Evolutionary conservation across 2,888 invertebrate genomes (phyloP).

Genomic region (Cynaeus angustus): DNA sequence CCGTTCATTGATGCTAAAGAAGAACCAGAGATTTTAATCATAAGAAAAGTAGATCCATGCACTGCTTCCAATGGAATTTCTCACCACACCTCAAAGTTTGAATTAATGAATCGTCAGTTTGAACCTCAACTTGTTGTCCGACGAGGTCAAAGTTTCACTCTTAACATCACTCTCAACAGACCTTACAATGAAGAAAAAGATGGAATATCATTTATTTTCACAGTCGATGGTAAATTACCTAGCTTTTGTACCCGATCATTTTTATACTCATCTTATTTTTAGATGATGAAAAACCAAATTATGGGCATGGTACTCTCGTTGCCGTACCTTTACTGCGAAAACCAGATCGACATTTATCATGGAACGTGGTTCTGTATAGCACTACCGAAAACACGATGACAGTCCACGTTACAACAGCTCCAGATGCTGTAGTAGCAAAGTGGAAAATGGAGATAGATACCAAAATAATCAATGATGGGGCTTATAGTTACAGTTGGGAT

Average conservation of each 20-base stretch:
- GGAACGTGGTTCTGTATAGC: slow-evolving; percentile 84
- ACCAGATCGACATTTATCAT: slow-evolving; percentile 77
- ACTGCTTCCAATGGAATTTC: slow-evolving; percentile 82
- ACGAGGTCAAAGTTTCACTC: slow-evolving; percentile 86
- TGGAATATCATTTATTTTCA: slow-evolving; percentile 89
- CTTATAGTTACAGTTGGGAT: slow-evolving; percentile 85
- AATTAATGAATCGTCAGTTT: slow-evolving; percentile 77
- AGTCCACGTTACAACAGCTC: slow-evolving; percentile 81
- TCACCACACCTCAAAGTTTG: slow-evolving; percentile 87
- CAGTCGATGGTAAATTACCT: slow-evolving; percentile 77
- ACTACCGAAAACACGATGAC: slow-evolving; percentile 77
- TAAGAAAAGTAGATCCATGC: slow-evolving; percentile 83
- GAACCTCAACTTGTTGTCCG: slow-evolving; percentile 83
- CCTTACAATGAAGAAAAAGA: slow-evolving; percentile 84
- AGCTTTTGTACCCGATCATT: neutral
- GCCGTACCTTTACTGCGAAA: slow-evolving; percentile 82
- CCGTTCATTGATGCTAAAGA: slow-evolving; percentile 57
- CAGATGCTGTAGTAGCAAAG: slow-evolving; percentile 84
- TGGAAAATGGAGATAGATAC: slow-evolving; percentile 91
- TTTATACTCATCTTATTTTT: slow-evolving; percentile 16
- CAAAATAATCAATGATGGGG: slow-evolving; percentile 79
- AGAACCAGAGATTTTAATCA: slow-evolving; percentile 75
- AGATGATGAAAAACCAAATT: slow-evolving; percentile 85
- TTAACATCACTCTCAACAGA: slow-evolving; percentile 83
- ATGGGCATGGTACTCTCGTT: slow-evolving; percentile 86